These are phyloP conservation scores for Paracanthobrama guichenoti DNA, from an alignment of 2,113 vertebrate genomes.

Conservation along the genomic window DNA sequence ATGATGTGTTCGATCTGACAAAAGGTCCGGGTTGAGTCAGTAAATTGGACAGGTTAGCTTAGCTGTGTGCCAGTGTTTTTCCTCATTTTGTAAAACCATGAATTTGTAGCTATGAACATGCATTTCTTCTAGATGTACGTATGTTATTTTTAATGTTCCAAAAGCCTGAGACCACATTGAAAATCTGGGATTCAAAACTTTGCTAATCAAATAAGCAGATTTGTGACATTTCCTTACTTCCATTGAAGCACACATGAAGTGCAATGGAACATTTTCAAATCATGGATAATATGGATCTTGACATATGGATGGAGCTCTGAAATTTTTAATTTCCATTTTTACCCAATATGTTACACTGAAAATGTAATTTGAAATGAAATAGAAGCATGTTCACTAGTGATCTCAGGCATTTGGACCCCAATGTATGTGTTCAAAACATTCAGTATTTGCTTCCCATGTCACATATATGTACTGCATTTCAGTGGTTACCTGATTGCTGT, in stretches of 20 bases:
- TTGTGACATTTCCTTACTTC: neutral
- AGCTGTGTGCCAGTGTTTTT: too few relatives aligned
- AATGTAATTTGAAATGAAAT: neutral
- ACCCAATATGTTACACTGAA: neutral
- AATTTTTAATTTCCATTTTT: neutral
- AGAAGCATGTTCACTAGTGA: neutral
- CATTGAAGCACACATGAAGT: neutral
- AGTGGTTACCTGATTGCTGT: slow-evolving; percentile 91
- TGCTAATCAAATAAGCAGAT: neutral
- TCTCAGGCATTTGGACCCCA: neutral
- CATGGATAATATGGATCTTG: neutral
- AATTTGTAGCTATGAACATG: neutral
- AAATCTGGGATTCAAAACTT: too few relatives aligned
- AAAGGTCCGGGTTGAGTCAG: too few relatives aligned
- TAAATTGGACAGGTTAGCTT: too few relatives aligned
- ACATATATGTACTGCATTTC: neutral
- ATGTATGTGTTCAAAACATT: neutral
- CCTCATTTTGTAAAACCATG: neutral
- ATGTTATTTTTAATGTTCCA: too few relatives aligned
- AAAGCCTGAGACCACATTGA: too few relatives aligned
- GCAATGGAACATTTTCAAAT: neutral
- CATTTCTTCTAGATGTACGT: too few relatives aligned
- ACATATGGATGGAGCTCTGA: neutral
- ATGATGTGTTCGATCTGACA: too few relatives aligned
- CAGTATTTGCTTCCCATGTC: neutral